Evolutionary conservation across 2,888 invertebrate species (phyloP), one percentile per base, ranked within the genome.

Genomic region (Hirtodrosophila duncani): DNA sequence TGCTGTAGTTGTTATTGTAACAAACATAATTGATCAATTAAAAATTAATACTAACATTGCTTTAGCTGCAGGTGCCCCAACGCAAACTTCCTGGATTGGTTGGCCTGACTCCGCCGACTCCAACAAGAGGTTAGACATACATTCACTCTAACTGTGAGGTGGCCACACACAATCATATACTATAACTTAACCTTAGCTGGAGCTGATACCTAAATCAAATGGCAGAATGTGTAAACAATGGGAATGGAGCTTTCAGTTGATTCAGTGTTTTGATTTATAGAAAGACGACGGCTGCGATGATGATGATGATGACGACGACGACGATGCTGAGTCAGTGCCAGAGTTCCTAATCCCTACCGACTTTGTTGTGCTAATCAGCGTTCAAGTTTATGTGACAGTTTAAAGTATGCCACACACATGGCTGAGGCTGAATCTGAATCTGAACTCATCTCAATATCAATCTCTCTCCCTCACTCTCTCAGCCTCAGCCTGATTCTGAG

Each of bases 311-410:
- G 45, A 44, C n/a, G 27, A 33, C 34, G 45, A 3, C 44, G 10
- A 27, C 18, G 44, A 31, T 34, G 17, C n/a, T n/a, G n/a, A n/a
- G 8, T 26, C 13, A 43, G 23, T 36, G 27, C 36, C n/a, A n/a
- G 41, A 52, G 50, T 41, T 52, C 57, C 41, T 62, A 62, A 68
- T 66, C 75, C n/a, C 75, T 66, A 51, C 55, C 78, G 75, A 74
- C 81, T 81, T 77, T 77, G 82, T 77, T 77, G 82, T 77, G 77
- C 81, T 77, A 77, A 77, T 77, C 82, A 77, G 82, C 62, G 64
- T 80, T 77, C 78, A 79, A 81, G 80, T 77, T 77, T 77, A 77
- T 77, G 77, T 77, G 77, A 77, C 77, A 80, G 80, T 80, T 77
- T 81, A 80, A 69, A 80, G 67, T 63, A 72, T 63, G 82, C 77